phyloP scores from a whole-genome alignment of 2,888 invertebrate genomes.

The Metellina segmentata region DNA sequence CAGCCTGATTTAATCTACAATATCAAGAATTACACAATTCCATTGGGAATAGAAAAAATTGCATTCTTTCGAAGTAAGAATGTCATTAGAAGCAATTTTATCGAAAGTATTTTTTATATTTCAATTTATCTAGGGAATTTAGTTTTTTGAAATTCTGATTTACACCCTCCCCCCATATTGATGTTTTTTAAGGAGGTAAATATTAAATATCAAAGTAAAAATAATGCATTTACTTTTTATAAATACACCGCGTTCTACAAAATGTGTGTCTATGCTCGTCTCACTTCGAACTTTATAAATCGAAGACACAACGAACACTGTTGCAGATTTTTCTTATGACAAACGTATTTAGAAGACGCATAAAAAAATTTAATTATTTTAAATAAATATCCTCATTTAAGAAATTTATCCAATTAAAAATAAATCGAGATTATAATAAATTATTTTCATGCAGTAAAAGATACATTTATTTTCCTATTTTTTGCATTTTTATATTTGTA shows the following conservation, averaged over 20 bases:
- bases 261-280: too few relatives aligned
- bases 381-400: too few relatives aligned
- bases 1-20: not conserved
- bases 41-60: not conserved
- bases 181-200: not conserved
- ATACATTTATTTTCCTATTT: too few relatives aligned
- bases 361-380: too few relatives aligned
- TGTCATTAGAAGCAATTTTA: not conserved
- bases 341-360: too few relatives aligned
- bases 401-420: too few relatives aligned
- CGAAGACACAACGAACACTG: too few relatives aligned
- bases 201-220: not conserved
- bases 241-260: not conserved
- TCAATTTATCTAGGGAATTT: not conserved
- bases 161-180: not conserved
- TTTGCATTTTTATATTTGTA: too few relatives aligned
- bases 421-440: too few relatives aligned
- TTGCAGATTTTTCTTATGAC: too few relatives aligned
- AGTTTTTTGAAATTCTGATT: not conserved
- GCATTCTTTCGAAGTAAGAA: not conserved
- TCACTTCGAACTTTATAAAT: too few relatives aligned
- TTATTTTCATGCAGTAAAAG: too few relatives aligned
- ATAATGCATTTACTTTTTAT: not conserved
- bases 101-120: not conserved
- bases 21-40: not conserved